phyloP scores from a whole-genome alignment of 2,113 vertebrate species.

The Naja naja region DNA sequence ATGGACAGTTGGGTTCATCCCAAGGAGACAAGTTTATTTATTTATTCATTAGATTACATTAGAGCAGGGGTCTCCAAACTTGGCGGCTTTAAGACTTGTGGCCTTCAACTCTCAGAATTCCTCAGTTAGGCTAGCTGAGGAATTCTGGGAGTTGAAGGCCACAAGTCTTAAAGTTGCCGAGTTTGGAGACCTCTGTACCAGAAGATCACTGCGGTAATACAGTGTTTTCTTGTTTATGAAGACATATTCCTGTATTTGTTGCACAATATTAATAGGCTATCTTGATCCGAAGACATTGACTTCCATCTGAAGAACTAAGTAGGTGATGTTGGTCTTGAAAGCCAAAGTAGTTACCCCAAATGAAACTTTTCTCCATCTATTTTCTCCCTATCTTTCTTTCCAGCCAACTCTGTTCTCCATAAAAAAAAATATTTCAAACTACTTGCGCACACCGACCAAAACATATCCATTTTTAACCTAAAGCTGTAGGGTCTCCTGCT shows the following conservation, averaged over 20 bases:
- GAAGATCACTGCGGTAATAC: not conserved
- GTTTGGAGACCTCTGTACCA: not conserved
- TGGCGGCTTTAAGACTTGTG: not conserved
- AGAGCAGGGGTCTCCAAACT: not conserved
- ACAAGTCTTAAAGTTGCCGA: not conserved
- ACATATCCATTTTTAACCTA: not conserved
- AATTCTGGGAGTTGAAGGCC: too few relatives aligned
- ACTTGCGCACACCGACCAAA: accelerated
- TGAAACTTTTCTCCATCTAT: not conserved
- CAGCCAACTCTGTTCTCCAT: not conserved
- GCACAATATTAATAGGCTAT: not conserved
- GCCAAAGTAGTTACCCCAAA: not conserved
- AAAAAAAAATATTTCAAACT: not conserved
- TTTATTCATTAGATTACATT: not conserved
- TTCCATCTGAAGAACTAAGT: not conserved
- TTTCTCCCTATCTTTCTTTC: not conserved
- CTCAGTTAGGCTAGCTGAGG: too few relatives aligned
- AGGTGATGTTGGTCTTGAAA: not conserved
- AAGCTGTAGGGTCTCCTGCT: too few relatives aligned
- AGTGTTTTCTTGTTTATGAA: not conserved
- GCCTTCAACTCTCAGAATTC: not conserved
- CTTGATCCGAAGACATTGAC: not conserved
- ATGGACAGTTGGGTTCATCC: not conserved
- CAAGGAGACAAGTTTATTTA: not conserved
- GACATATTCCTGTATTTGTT: not conserved